Evolutionary conservation across 2,113 vertebrate species (phyloP).

Genomic region (Planiliza haematocheilus): DNA sequence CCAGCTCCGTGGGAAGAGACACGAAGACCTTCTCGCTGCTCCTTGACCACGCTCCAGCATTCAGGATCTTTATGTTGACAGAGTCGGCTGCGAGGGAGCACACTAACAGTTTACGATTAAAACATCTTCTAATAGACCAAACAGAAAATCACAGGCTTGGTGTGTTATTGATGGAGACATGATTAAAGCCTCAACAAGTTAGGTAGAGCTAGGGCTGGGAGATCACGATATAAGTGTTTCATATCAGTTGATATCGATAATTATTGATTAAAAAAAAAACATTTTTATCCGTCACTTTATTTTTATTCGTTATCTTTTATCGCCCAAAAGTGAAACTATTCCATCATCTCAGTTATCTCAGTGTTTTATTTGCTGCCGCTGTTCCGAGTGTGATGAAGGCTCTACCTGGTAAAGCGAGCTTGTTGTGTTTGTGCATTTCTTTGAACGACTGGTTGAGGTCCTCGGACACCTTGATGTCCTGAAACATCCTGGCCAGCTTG

Average conservation of each 20-base stretch:
- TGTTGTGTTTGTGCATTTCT: constrained; percentile 99
- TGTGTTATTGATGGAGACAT: no score
- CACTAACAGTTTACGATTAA: not conserved
- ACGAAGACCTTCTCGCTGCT: constrained; percentile 99
- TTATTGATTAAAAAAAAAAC: no score
- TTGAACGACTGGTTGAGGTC: constrained; percentile 99
- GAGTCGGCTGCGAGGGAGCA: constrained; percentile 88
- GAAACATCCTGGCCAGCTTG: constrained; percentile 99
- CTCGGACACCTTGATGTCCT: constrained; percentile 99
- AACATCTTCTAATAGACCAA: no score
- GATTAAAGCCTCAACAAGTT: no score
- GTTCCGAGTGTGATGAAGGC: not conserved
- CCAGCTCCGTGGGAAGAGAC: constrained; percentile 95
- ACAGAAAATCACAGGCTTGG: no score
- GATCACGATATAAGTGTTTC: no score
- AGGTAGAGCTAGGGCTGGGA: no score
- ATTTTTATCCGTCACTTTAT: no score
- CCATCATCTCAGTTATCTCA: not conserved
- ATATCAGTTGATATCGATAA: no score
- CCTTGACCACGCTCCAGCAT: constrained; percentile 98
- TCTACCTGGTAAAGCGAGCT: constrained; percentile 95
- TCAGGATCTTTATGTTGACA: constrained; percentile 99
- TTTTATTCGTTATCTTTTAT: no score
- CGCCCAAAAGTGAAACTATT: not conserved
- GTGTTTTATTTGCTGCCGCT: not conserved